Evolutionary conservation across 2,888 invertebrate genomes (phyloP), one percentile per base, ranked within the genome.

Genomic region (Coremacera marginata): DNA sequence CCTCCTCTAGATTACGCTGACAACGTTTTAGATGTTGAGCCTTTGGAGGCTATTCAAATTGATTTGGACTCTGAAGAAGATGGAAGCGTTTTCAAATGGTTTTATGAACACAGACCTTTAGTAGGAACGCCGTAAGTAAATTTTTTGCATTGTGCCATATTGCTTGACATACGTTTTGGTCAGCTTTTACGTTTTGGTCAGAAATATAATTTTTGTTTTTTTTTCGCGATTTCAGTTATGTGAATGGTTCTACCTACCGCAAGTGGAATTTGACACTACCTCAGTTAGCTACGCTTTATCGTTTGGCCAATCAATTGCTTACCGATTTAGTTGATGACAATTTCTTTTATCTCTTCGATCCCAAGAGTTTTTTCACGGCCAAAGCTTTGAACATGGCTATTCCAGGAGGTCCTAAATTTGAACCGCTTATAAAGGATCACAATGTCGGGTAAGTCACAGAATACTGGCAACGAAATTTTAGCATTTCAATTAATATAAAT

Each of bases 331-430:
- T 98, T 0, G 99, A 99, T 90, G 94, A 96, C 79, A 99, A 99
- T 90, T 99, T 98, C 89, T 99, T 99, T 90, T 99, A 99, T 88
- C 91, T 99, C 3, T 99, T 99, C 90, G 99, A 99, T 90, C 94
- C 98, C 19, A 99, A 99, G 90, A 99, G 99, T 85, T 99, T 99
- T 90, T 99, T 99, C 90, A 99, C 99, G 1, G 99, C 99, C 0
- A 99, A 99, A 90, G 99, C 99, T 4, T 90, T 99, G 75, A 99
- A 99, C 88, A 97, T 99, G 95, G 99, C 99, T 1, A 99, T 99
- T 85, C 99, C 99, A 11, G 99, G 99, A 75, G 99, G 99, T 0
- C 99, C 99, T 0, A 99, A 99, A 90, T 99, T 99, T 91, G 99
- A 99, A 89, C 99, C 99, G 0, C 91, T 99, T 5, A 98, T 99